These are phyloP conservation scores for Danio jaintianensis DNA, from an alignment of 2,797 vertebrate genomes.

Conservation along the genomic window DNA sequence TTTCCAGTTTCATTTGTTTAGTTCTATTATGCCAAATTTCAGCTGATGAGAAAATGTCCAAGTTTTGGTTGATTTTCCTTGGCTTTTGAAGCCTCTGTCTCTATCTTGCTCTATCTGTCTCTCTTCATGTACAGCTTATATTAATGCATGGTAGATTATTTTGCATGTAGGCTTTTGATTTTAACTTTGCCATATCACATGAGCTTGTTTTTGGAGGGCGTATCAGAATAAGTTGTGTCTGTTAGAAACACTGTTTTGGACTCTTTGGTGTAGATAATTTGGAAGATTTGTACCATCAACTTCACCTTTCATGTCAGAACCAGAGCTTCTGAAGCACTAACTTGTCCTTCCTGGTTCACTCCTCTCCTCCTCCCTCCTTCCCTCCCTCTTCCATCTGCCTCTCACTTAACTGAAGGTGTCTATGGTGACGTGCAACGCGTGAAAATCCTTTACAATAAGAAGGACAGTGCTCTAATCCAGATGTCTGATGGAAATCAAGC, in stretches of 20 bases:
- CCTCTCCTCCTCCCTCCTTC: conserved; percentile 70
- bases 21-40: conserved; percentile 41
- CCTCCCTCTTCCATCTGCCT: conserved; percentile 73
- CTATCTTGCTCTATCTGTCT: conserved; percentile 67
- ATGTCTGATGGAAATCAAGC: conserved; percentile 97
- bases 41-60: conserved; percentile 42
- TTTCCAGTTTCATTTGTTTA: conserved; percentile 62
- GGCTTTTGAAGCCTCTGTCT: conserved; percentile 59
- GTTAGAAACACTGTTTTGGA: conserved; percentile 73
- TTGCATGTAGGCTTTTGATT: conserved; percentile 88
- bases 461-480: conserved; percentile 98
- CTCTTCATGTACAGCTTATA: conserved; percentile 87
- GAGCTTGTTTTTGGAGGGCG: conserved; percentile 84
- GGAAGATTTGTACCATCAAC: conserved; percentile 85
- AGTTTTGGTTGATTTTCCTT: conserved; percentile 42
- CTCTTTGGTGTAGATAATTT: conserved; percentile 84
- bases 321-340: conserved; percentile 80
- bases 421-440: conserved; percentile 98
- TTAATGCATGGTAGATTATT: conserved; percentile 91
- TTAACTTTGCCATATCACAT: conserved; percentile 82
- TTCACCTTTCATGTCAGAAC: conserved; percentile 79
- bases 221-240: conserved; percentile 85
- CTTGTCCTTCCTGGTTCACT: conserved; percentile 77
- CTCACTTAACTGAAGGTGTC: conserved; percentile 87
- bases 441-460: conserved; percentile 99